Evolutionary conservation across 2,888 invertebrate species (phyloP).

Genomic region (Aproaerema taeniolella): DNA sequence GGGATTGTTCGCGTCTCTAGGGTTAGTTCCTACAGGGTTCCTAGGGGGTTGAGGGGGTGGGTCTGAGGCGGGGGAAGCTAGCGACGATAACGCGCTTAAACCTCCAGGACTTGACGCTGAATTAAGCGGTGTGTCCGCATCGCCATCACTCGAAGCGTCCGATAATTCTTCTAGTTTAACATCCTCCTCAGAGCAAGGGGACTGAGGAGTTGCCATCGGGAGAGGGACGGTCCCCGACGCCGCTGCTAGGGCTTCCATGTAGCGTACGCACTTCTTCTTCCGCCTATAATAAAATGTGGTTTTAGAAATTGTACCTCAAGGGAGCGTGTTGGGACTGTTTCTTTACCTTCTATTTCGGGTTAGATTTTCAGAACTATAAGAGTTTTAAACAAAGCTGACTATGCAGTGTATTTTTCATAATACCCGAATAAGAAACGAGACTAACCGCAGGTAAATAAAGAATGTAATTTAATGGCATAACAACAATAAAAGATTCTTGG

Average conservation of each 20-base stretch:
- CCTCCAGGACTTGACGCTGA: constrained; percentile 71
- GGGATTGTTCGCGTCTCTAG: constrained; percentile 94
- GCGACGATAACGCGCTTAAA: constrained; percentile 66
- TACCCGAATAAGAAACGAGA: too few relatives aligned
- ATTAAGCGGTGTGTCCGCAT: constrained; percentile 70
- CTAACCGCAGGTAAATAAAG: too few relatives aligned
- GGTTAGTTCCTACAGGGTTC: constrained; percentile 93
- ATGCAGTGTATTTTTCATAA: too few relatives aligned
- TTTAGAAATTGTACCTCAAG: constrained; percentile 17
- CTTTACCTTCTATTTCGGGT: constrained; percentile 21
- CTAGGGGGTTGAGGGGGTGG: constrained; percentile 76
- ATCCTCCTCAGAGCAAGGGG: constrained; percentile 88
- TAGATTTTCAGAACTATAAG: too few relatives aligned
- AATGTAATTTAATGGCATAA: too few relatives aligned
- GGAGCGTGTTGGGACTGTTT: constrained; percentile 21
- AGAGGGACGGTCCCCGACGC: constrained; percentile 83
- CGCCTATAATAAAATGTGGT: constrained; percentile 81
- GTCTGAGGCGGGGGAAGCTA: constrained; percentile 88
- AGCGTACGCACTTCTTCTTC: constrained; percentile 98
- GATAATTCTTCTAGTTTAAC: constrained; percentile 82
- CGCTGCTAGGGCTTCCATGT: constrained; percentile 90
- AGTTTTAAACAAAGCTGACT: too few relatives aligned
- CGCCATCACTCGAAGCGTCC: constrained; percentile 79
- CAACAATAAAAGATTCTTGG: too few relatives aligned
- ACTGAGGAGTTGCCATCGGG: constrained; percentile 87